Evolutionary conservation across 2,797 vertebrate species (phyloP), one percentile per base, ranked within the genome.

Genomic region (Sparus aurata): DNA sequence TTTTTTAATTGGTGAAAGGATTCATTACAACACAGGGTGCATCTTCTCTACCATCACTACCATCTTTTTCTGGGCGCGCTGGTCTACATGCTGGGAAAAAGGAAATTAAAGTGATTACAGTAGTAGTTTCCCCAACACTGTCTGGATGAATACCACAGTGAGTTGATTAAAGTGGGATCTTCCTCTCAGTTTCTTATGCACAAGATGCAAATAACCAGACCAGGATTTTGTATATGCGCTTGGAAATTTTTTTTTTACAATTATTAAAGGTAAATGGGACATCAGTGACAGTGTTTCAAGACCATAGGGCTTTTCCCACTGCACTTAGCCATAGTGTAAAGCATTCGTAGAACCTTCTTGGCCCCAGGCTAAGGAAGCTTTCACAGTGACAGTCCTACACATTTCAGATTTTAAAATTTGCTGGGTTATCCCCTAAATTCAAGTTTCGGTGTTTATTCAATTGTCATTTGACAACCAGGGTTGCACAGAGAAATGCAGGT

Each of bases 71-170:
- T 2, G 11, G 72, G 43, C 50, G 23, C 23, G 13, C 18, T 8
- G 3, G 49, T 49, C 15, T 30, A 1, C 30, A 54, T 49, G 25
- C 41, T 69, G 27, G 53, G 54, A 53, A 46, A 59, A 50, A 30
- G 54, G 2, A 34, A 53, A 78, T 72, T n/a, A n/a, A n/a, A n/a
- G 41, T 55, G 30, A 79, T 79, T 72, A 73, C 25, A 77, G 43
- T 72, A 46, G 68, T 83, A 20, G 65, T 72, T 70, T 12, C 34
- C 23, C 18, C 45, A 27, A 18, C 7, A 10, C 12, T 16, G 10
- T 50, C 10, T 22, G 12, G 25, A 25, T 52, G 5, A 49, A 68
- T 25, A 59, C 18, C 0, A 5, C 7, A 38, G 20, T 64, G 57
- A 62, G 25, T 58, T 1, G 22, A 57, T 69, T 65, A 30, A 18